Evolutionary conservation across 2,797 vertebrate species (phyloP), one percentile per base, ranked within the genome.

Genomic region (Gymnoscopelus braueri): DNA sequence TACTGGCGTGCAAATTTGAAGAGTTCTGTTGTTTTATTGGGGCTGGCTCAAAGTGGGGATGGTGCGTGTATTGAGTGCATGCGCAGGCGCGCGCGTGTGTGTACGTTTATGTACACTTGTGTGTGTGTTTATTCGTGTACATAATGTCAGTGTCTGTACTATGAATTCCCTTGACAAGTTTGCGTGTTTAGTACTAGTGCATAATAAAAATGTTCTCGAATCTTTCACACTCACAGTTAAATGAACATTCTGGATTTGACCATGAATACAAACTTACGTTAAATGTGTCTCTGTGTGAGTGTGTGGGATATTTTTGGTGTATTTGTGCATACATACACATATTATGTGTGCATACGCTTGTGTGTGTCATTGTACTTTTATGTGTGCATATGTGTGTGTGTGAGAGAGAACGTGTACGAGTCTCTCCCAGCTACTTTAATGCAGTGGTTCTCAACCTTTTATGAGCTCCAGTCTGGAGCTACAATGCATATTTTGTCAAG

Each of bases 11-110:
- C 69, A 84, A 65, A 79, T 82, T 60, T 84, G 8, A 76, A 72
- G 60, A 78, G 70, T 69, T 77, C 62, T 87, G 73, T 75, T 75
- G 70, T 78, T 87, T 80, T 85, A 81, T 81, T 73, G 63, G 7
- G 53, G 65, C 60, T 15, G 47, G 72, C 23, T 65, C 66, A 77
- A 67, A n/a, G 64, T 47, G 55, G 51, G 72, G 47, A 57, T 62
- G 29, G 67, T 52, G 56, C 49, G 69, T 65, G 59, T 60, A 26
- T 26, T 67, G 60, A 68, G 53, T 69, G 73, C 72, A 68, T 67
- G 55, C 60, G 74, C 70, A 19, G 2, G 13, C 57, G 63, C 23
- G 56, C 23, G 47, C 13, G 49, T 32, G 24, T 58, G 64, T 64
- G 65, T 65, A 9, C n/a, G 48, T 26, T 23, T 50, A 14, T 5